phyloP scores from a whole-genome alignment of 2,888 invertebrate genomes.

The Hydrotaea cyrtoneurina region DNA sequence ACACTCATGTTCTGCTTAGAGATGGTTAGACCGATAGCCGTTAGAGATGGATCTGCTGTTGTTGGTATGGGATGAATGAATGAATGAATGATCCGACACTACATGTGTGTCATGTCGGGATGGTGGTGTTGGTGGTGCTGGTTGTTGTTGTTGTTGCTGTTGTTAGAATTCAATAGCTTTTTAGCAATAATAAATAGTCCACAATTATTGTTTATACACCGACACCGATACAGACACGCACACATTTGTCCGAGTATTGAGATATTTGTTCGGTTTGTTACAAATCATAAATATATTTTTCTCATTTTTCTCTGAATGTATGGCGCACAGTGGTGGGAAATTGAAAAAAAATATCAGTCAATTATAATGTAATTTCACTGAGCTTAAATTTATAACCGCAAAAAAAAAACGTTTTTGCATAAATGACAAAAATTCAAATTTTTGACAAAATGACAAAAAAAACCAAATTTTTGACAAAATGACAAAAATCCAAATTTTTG shows the following conservation, averaged over 20 bases:
- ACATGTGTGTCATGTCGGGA: slow-evolving; percentile 1
- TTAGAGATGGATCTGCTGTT: slow-evolving; percentile 7
- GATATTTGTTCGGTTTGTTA: slow-evolving; percentile 35
- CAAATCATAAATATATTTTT: slow-evolving; percentile 45
- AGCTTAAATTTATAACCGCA: too few species aligned
- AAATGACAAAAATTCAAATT: too few species aligned
- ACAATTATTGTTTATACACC: neutral
- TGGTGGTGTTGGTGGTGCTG: slow-evolving; percentile 26
- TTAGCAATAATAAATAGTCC: neutral
- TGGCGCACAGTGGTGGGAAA: neutral
- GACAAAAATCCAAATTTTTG: too few species aligned
- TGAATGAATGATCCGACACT: neutral
- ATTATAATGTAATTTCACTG: too few species aligned
- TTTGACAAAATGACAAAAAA: too few species aligned
- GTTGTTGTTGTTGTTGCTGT: neutral
- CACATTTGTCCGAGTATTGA: neutral
- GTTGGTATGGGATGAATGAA: slow-evolving; percentile 24
- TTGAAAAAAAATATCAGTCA: too few species aligned
- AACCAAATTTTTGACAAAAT: too few species aligned
- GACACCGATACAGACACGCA: neutral
- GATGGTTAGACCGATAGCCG: slow-evolving; percentile 12
- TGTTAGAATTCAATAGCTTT: slow-evolving; percentile 46
- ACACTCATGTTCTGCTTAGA: neutral
- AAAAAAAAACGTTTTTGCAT: too few species aligned
- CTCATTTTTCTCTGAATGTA: neutral